Evolutionary conservation across 1,140 invertebrate species (phyloP), one percentile per base, ranked within the genome.

Genomic region (Hylaeus volcanicus): DNA sequence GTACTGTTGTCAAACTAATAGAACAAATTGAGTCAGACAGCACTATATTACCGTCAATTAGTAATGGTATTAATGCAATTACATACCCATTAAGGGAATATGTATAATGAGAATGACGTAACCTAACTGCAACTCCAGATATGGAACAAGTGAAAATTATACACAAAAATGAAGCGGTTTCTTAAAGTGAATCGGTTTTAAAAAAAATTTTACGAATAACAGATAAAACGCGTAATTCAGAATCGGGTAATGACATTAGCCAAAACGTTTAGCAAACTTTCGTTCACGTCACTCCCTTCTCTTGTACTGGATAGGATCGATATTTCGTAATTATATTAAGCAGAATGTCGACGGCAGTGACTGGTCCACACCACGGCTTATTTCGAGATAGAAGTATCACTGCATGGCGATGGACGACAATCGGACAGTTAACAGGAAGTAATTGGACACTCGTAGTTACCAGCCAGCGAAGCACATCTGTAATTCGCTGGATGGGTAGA

Each of bases 321-420:
- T 88, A 86, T 79, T 84, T 85, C 63, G 79, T 88, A 88, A 88
- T 88, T 84, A 86, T 86, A 88, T 88, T 88, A 88, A 88, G 87
- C 85, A 66, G 79, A 88, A 84, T 81, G 87, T 82, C 82, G 78
- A 68, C 74, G 83, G 48, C 83, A 72, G 68, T 81, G 79, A 71
- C 79, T 84, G 74, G 66, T 4, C 69, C 80, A 71, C 72, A 61
- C 51, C 74, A 45, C 65, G 55, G 85, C 74, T 86, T 87, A 86
- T 78, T 84, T 87, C 82, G 85, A 73, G 79, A 73, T 79, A 79
- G 87, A 85, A 85, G 84, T 88, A 87, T 88, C 74, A 82, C 60
- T 82, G 85, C 73, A 80, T 63, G 55, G 69, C 55, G 69, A 80
- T 87, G 85, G 81, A 86, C 84, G 85, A 86, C 84, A 86, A 87